Base-by-base conservation (phyloP, 2,797 vertebrate species). In the Fundulus diaphanus region DNA sequence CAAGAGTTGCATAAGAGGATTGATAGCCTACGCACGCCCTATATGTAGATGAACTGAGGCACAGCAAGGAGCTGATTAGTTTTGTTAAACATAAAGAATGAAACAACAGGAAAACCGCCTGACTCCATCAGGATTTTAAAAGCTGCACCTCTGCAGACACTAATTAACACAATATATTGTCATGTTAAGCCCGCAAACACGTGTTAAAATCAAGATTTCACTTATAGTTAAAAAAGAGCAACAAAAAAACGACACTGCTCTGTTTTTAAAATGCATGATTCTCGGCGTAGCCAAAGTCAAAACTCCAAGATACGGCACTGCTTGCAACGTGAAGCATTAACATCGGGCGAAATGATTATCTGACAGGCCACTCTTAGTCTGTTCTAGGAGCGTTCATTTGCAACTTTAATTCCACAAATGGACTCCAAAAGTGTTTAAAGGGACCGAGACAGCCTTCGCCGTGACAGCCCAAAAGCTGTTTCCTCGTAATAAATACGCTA, bases 351-450 rank as follows among this genome's bases (percentile, higher is more conserved):
- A 91, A 91, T 83, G 69, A 81, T 88, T 80, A 82, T 88, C 82
- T 75, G 69, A 85, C 85, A 79, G 73, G 49, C 75, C 73, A 69
- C 71, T 84, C 79, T 76, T 79, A 79, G 84, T 83, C 78, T 85
- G 84, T 90, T 87, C 81, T 81, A 73, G 44, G 76, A 86, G 78
- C 24, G 9, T 84, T 92, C 84, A 91, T 90, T 93, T 91, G 87
- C 90, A 91, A 90, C 88, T 92, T 90, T 93, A 93, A 94, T 93
- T 92, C 89, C 74, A 79, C 88, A 90, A 93, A 94, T 90, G 89
- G 90, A 92, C 87, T 90, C 87, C 72, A 89, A 90, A 92, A 89
- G 90, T 77, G 91, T 91, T 92, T 92, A 92, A 87, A 87, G 73
- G 84, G 70, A 82, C 73, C 31, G 5, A 84, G 83, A 82, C 85